Evolutionary conservation across 2,113 vertebrate species (phyloP), one percentile per base, ranked within the genome.

Genomic region (Microtus richardsoni): DNA sequence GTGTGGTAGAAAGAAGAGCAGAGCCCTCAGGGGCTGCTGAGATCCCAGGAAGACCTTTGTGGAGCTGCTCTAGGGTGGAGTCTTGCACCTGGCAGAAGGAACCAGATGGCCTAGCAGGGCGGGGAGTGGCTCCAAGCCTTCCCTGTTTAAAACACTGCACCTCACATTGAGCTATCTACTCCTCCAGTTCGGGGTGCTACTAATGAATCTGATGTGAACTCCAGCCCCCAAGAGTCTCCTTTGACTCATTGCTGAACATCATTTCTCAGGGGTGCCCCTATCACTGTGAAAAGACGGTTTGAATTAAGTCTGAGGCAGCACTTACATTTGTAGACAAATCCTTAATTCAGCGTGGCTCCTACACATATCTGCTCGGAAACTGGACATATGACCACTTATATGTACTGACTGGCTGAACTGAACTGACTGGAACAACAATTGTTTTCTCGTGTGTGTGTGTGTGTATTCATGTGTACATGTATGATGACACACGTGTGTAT

Each of bases 151-250:
- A 88, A 80, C 7, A 49, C 26, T 17, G 77, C 26, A 60, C 39
- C 17, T 49, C 39, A 44, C 30, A 39, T 62, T 0, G 60, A 62
- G 39, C 44, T 3, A 49, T 19, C 2, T 49, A 47, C 52, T 82
- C 70, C 47, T 4, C 19, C 33, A 60, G 22, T 44, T 2, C 26
- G 2, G 14, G 66, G 14, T 0, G 0, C 11, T 58, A 17, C 3
- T 28, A 24, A 52, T 11, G 17, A 60, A 75, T 77, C 6, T 0
- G 9, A 64, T 5, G 74, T n/a, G 12, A 10, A 52, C 68, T 19
- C 2, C 30, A 16, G 5, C 4, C 24, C 21, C 28, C 2, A 5
- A 16, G n/a, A 39, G 33, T 12, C 21, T 16, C 87, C 28, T 75
- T 41, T 26, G 9, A 82, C n/a, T 36, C 66, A 9, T n/a, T 28